Evolutionary conservation across 2,888 invertebrate species (phyloP), one percentile per base, ranked within the genome.

Genomic region (Vannuccia rotundouncinata): DNA sequence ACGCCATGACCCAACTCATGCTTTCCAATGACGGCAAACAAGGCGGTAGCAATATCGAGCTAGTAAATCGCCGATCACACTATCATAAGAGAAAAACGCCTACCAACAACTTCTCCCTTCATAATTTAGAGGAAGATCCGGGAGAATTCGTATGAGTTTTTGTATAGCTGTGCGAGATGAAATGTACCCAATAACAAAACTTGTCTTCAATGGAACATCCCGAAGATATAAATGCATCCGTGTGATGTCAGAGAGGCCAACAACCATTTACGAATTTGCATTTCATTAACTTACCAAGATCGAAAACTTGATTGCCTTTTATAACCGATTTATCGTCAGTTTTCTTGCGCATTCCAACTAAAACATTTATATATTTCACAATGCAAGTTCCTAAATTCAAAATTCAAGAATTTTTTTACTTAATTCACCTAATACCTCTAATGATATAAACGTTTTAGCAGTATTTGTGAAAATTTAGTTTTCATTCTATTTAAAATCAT

Each of bases 121-220:
- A 79, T 45, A 59, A 79, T 79, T 45, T 79, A 78, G 79, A 79
- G 27, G 79, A 79, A 77, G 79, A 79, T 30, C 79, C 79, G 2
- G 79, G 79, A 25, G 79, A 79, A 79, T 79, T 79, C 29, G 79
- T 79, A 29, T 79, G 79, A 79, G 1, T 66, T 22, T 45, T 45
- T 5, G 45, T 17, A 45, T 10, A 45, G 17, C 17, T 45, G 45
- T 45, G 17, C 45, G 45, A 5, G 45, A 5, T 5, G 17, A 45
- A 45, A 45, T 5, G 45, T 17, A 45, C 17, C 45, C 45, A 17
- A 45, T 45, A 5, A 45, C 10, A 45, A 45, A 17, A 45, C 10
- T 45, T 45, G 45, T 45, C 45, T 17, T 10, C 45, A 45, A 17
- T 45, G 45, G 45, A 45, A 17, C 17, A 10, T n/a, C n/a, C n/a